Base-by-base conservation (phyloP, 2,797 vertebrate species). In the Falco concolor region DNA sequence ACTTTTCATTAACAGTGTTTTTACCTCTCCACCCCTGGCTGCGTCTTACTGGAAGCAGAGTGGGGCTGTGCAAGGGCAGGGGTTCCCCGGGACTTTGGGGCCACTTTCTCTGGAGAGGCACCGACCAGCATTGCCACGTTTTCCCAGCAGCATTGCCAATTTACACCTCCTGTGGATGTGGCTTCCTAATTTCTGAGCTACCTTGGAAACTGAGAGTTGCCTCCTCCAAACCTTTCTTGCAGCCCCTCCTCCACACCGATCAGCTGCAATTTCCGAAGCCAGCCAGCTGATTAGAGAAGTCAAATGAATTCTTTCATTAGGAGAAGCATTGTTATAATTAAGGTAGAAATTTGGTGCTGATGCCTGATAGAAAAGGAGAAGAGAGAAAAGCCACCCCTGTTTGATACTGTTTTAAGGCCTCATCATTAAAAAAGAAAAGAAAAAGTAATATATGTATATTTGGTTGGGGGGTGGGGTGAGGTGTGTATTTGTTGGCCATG, bases 251-350 rank as follows among this genome's bases (percentile, higher is more conserved):
- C 92, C 65, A 19, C 49, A 2, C 20, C 1, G 45, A 89, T 87
- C 84, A 47, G 47, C 93, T 90, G 89, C 56, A 34, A 23, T 53
- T 95, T 81, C 91, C 6, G 3, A 30, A 56, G 65, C 30, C 80
- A 91, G 84, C 30, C 69, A 59, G 90, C 61, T 96, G 94, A 94
- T 93, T 93, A 94, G 79, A 45, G 79, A 12, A 93, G 82, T 89
- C 87, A 92, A 96, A 94, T 88, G 77, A 91, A 95, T 84, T 86
- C 83, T 92, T 95, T 94, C 96, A 89, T 95, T 90, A 94, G 75
- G 61, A 57, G 74, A 68, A 82, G 72, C 90, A 88, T 93, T 92
- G 94, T 94, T 91, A 68, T 82, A 95, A 94, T 95, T 89, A 92
- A 82, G 85, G 27, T 3, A 84, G 89, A 70, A 95, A 93, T 95